Conservation (phyloP, 2,113 vertebrate species). For the rat (Rattus norvegicus) region DNA sequence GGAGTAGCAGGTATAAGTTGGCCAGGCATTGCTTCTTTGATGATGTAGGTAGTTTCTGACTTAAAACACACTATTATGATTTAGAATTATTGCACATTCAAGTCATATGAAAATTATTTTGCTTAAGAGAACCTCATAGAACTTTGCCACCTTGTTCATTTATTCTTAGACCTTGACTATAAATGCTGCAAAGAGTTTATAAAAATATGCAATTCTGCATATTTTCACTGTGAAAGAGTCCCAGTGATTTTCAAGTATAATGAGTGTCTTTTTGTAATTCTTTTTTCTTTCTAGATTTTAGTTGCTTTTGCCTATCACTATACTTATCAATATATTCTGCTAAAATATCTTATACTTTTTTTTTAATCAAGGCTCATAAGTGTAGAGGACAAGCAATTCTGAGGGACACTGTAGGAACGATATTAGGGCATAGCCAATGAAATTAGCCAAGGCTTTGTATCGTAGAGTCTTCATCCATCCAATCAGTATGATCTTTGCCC, state of each 20-base stretch:
- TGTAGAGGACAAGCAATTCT: neutral
- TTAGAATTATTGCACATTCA: neutral
- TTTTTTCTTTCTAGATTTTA: neutral
- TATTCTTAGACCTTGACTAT: slow-evolving; percentile 1
- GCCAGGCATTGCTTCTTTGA: neutral
- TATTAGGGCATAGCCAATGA: neutral
- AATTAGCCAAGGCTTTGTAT: neutral
- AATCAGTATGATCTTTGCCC: neutral
- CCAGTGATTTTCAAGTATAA: neutral
- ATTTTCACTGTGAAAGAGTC: neutral
- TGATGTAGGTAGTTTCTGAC: neutral
- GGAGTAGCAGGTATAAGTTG: neutral
- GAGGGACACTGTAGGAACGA: neutral
- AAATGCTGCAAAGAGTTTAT: slow-evolving; percentile 30
- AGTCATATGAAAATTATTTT: neutral
- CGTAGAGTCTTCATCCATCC: neutral
- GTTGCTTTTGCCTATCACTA: neutral
- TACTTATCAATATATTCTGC: neutral
- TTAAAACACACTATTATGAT: neutral
- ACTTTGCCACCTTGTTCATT: neutral
- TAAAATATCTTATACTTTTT: neutral
- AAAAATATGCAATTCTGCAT: neutral
- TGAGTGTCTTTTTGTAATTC: neutral
- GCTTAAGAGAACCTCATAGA: neutral
- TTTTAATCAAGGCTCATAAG: neutral